Evolutionary conservation across 1,140 invertebrate genomes (phyloP), one percentile per base, ranked within the genome.

Genomic region (Drosophila pandora): DNA sequence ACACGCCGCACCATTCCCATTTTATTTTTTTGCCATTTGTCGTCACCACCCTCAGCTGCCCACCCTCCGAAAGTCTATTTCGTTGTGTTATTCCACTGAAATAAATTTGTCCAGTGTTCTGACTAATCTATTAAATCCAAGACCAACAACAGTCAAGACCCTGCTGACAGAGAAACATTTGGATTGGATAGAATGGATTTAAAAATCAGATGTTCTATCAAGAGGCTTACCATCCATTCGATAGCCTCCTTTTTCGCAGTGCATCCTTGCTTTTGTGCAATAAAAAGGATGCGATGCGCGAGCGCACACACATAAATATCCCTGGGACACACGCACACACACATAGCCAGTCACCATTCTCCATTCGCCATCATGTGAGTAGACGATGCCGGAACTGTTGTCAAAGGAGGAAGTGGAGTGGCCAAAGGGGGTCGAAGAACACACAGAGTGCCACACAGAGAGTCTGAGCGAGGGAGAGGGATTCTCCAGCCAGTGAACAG

Each of bases 251-350:
- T 30, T 63, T 8, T 43, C 5, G 3, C 21, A 64, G 63, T 67
- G 63, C 13, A 64, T 64, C 28, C 43, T 63, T 55, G 63, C 70
- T 64, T 61, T 71, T 64, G 62, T 65, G 82, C 77, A 87, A 81
- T 87, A 81, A 85, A 85, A 87, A 87, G 82, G 82, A 87, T 81
- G 65, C 74, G 78, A 85, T 65, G 82, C 77, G 69, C 82, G 81
- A 85, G 81, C 77, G 77, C 81, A 85, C 82, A 85, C 82, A 87
- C 82, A 85, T 81, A 85, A 85, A 81, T 77, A 81, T 81, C 68
- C 48, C 63, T 54, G 56, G n/a, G 43, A 48, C 76, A 67, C 56
- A 76, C 49, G 56, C 78, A 25, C 47, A 58, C 49, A 17, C 57
- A 58, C 13, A 59, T 13, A 52, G 41, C 25, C 21, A 25, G 57